Base-by-base conservation (phyloP, 2,888 invertebrate species). In the Petrolisthes manimaculis region DNA sequence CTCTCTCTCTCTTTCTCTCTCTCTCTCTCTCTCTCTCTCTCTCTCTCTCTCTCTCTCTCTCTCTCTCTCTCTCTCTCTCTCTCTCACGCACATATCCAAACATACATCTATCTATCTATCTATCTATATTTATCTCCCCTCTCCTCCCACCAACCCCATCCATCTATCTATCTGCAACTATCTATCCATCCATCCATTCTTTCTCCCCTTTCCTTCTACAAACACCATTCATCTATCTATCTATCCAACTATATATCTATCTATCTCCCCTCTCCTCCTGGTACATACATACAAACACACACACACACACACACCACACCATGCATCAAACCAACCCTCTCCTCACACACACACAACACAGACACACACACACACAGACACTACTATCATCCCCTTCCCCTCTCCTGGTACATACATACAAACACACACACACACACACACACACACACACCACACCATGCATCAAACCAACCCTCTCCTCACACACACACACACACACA, bases 1-100 rank as follows among this genome's bases (percentile, higher is more conserved):
- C 71, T 71, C 71, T 71, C 71, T 71, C 71, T 71, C 71, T 5
- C 71, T 71, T n/a, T n/a, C 71, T 71, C 71, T 18, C 71, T 18
- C n/a, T 18, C 8, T 71, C 8, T n/a, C n/a, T 71, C 71, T 71
- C 71, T 71, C 9, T 18, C 71, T 5, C 71, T 71, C 71, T 71
- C 61, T 61, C 6, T 14, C 6, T 61, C 61, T n/a, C 71, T 71
- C 71, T n/a, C 71, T 71, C 71, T 18, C n/a, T 71, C 9, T 71
- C 9, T 5, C 5, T 71, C n/a, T n/a, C 9, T 71, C 71, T n/a
- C n/a, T 71, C 71, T 71, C 71, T 71, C n/a, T n/a, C 77, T 8
- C 53, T 53, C 37, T 77, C 77, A 5, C 8, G 37, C 5, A 12
- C 77, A 24, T 37, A 5, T 18, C 77, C 53, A 8, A 24, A 5